Conservation (phyloP, 35 echinoderm and acorn worm species). For the Acanthaster planci region DNA sequence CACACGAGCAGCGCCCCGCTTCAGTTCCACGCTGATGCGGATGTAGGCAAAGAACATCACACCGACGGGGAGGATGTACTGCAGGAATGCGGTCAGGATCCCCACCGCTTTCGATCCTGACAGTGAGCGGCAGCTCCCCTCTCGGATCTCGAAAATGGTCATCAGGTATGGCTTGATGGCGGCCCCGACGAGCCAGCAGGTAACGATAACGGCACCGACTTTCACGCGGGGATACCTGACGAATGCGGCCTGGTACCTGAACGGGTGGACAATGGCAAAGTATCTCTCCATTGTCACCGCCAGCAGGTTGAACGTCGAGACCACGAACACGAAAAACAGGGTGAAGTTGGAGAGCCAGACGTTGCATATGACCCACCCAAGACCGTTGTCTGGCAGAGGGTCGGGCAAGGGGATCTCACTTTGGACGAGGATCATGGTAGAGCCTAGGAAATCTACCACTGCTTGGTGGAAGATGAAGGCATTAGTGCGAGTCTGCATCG, state of each 20-base stretch:
- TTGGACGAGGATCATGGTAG: not conserved
- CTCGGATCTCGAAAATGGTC: not conserved
- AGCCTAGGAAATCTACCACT: slow-evolving; percentile 29
- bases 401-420: slow-evolving; percentile 16
- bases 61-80: slow-evolving; percentile 33
- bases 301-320: slow-evolving; percentile 57
- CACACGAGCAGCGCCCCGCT: slow-evolving; percentile 9
- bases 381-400: slow-evolving; percentile 15
- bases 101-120: not conserved
- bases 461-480: slow-evolving; percentile 49
- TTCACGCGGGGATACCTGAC: not conserved
- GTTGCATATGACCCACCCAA: slow-evolving; percentile 30
- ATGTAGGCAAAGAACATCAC: slow-evolving; percentile 18
- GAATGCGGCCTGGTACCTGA: slow-evolving; percentile 19
- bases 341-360: slow-evolving; percentile 49
- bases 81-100: not conserved
- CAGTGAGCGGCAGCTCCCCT: not conserved
- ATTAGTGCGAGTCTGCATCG: slow-evolving; percentile 29
- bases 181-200: slow-evolving; percentile 22
- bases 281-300: slow-evolving; percentile 64
- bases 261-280: slow-evolving; percentile 66
- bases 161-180: not conserved
- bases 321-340: slow-evolving; percentile 42
- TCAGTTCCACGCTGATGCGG: not conserved
- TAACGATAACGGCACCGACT: not conserved